Percentiles rank a stretch among this genome's conserved stretches.
phyloP scores from a whole-genome alignment of 2,797 vertebrate genomes.

The Anas bernieri region DNA sequence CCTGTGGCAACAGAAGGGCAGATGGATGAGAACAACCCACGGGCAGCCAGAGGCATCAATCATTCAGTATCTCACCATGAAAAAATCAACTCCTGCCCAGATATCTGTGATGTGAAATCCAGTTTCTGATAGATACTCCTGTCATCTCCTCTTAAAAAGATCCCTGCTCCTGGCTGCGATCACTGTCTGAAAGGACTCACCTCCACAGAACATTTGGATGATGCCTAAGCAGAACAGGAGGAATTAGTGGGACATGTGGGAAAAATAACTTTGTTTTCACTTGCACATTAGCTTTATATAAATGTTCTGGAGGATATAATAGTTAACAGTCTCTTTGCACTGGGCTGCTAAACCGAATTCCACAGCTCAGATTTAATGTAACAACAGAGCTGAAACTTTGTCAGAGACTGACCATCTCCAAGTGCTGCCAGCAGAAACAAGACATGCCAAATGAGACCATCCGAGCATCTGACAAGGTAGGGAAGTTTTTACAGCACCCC shows the following conservation, averaged over 20 bases:
- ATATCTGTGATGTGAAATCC: not conserved
- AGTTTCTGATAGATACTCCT: not conserved
- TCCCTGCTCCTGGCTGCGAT: not conserved
- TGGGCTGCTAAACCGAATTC: not conserved
- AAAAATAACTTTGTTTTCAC: not conserved
- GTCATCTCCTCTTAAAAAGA: not conserved
- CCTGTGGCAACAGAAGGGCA: slow-evolving; percentile 78
- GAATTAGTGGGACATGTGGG: not conserved
- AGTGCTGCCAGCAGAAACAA: not conserved
- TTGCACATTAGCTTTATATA: not conserved
- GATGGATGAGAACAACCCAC: not conserved
- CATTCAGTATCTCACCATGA: not conserved
- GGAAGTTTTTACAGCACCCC: not conserved
- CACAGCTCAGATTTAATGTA: not conserved
- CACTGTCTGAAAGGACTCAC: not conserved
- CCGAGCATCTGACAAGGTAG: not conserved
- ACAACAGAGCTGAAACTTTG: not conserved
- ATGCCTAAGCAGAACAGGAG: not conserved
- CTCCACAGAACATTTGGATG: not conserved
- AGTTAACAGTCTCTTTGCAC: not conserved
- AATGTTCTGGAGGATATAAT: not conserved
- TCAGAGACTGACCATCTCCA: not conserved
- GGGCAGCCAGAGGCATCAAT: not conserved
- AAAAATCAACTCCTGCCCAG: not conserved
- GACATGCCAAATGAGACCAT: not conserved